A percentile compares a stretch with the other conserved stretches of the same genome.
Conservation (phyloP, 2,797 vertebrate genomes). For the Gambusia yucatana region DNA sequence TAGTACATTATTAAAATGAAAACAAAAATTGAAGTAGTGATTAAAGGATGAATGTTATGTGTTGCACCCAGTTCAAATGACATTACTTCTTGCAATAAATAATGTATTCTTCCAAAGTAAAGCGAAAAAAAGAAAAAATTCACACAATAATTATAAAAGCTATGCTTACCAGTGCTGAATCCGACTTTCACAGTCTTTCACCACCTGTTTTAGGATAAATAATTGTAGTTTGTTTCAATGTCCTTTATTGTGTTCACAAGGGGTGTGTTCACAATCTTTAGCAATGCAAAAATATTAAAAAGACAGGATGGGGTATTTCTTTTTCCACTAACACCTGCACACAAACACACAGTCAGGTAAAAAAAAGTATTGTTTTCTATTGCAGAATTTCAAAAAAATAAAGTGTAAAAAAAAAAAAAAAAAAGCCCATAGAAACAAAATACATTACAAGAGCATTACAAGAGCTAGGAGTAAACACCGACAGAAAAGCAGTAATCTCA, state of each 20-base stretch:
- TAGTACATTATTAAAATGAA: neutral
- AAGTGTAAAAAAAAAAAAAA: neutral
- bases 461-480: too few species aligned
- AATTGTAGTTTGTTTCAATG: slow-evolving; percentile 28
- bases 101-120: neutral
- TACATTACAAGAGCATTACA: too few species aligned
- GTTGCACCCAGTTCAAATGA: neutral
- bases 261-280: neutral
- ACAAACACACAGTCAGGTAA: neutral
- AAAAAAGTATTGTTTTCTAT: neutral
- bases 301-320: neutral
- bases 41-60: neutral
- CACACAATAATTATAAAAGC: neutral
- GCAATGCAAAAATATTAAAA: neutral
- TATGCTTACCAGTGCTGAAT: slow-evolving; percentile 82
- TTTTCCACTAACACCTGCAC: neutral
- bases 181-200: slow-evolving; percentile 80
- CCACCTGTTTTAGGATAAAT: slow-evolving; percentile 79
- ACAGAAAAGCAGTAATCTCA: too few species aligned
- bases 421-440: too few species aligned
- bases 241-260: neutral
- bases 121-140: neutral
- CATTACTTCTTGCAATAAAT: too few species aligned
- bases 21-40: neutral
- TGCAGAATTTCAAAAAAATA: neutral